Base-by-base conservation (phyloP, 23 tunicate species). In the Aplidium turbinatum region DNA sequence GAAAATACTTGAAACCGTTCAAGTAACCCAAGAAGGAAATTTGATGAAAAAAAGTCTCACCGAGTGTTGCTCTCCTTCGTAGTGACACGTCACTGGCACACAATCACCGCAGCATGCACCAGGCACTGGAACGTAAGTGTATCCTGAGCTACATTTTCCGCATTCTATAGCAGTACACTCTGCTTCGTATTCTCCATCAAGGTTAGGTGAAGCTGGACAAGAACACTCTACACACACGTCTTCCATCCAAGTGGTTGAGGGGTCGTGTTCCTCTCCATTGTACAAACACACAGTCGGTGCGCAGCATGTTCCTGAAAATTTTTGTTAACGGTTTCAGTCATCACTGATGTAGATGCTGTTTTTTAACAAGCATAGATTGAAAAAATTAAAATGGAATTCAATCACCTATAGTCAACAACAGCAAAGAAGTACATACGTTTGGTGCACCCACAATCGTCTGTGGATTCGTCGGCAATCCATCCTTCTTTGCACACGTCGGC, bases 91-190 rank as follows among this genome's bases (percentile, higher is more conserved):
- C 4, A 81, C 66, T 29, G 94, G 96, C 4, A 94, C 99, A 63
- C 99, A 94, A 34, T 94, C 99, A 20, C 99, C 99, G 52, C 99
- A 94, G 76, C 99, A 94, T 19, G 80, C 85, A 23, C 99, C 99
- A 16, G 93, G 85, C 23, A 87, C 87, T 32, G 99, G 99, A 3
- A 94, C 89, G 57, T 86, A 86, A 20, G 95, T 82, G 82, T 85
- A 94, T 9, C 99, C 99, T 26, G 86, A 54, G 47, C 90, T 78
- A 50, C 99, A 94, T 51, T 85, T 87, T 31, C 94, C 93, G 70
- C 99, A 94, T 46, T 87, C 72, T 32, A 87, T 87, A 25, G 79
- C 75, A 27, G 83, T 81, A 52, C 99, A 94, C 61, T 86, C 95
- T 0, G 89, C 73, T 45, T 70, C 85, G 61, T 87, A 94, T 57